Percentiles rank a stretch among this genome's conserved stretches.
These are phyloP conservation scores for Lepidurus couesii DNA, from an alignment of 1,140 invertebrate species.

Conservation along the genomic window DNA sequence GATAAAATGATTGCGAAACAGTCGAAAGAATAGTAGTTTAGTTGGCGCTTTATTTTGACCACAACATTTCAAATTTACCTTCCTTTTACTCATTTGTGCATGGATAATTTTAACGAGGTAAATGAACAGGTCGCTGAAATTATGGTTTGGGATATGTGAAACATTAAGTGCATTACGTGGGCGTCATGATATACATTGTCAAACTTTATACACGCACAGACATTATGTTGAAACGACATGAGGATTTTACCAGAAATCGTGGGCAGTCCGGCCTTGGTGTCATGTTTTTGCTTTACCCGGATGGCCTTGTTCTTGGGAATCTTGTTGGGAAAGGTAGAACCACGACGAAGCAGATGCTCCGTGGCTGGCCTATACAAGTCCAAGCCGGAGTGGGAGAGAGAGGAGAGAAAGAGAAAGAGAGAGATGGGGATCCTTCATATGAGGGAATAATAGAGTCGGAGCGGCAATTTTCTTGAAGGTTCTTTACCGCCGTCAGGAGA, in stretches of 20 bases:
- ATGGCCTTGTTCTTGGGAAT: slow-evolving; percentile 14
- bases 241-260: slow-evolving; percentile 12
- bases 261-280: slow-evolving; percentile 16
- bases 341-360: slow-evolving; percentile 16
- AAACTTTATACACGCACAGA: too few species aligned
- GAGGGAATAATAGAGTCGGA: not conserved
- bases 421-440: not conserved
- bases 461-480: not conserved
- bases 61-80: too few species aligned
- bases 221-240: not conserved
- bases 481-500: not conserved
- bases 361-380: slow-evolving; percentile 2
- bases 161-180: too few species aligned
- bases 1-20: too few species aligned
- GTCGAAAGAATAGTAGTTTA: too few species aligned
- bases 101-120: too few species aligned
- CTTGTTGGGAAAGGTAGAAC: not conserved
- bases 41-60: too few species aligned
- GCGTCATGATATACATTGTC: too few species aligned
- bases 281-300: slow-evolving; percentile 19
- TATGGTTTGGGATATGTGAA: too few species aligned
- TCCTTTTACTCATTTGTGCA: too few species aligned
- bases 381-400: not conserved
- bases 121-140: too few species aligned
- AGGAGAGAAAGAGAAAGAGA: slow-evolving; percentile 3